A percentile compares a stretch with the other conserved stretches of the same genome.
Evolutionary conservation across 2,797 vertebrate species (phyloP).

Genomic region (Onychomys torridus): DNA sequence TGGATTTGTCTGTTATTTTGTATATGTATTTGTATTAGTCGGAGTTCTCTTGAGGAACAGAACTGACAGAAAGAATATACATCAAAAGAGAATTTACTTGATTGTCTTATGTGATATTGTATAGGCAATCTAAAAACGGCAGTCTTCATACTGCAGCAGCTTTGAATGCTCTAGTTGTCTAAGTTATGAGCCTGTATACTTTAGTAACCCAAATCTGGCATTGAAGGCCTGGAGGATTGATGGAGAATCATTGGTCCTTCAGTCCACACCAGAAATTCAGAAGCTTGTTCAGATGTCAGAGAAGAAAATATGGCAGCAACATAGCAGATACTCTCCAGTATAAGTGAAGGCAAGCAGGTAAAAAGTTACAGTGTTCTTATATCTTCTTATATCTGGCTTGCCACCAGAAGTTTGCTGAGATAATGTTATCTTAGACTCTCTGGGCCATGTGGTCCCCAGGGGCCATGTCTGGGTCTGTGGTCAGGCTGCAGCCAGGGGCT

Average conservation of each 20-base stretch:
- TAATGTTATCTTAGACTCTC: slow-evolving; percentile 11
- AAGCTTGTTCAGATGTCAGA: background rate
- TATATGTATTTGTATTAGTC: background rate
- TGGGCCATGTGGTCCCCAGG: no score
- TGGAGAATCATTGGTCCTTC: background rate
- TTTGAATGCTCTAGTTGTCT: background rate
- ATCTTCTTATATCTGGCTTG: background rate
- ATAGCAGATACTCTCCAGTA: background rate
- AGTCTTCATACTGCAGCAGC: background rate
- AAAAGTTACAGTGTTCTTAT: background rate
- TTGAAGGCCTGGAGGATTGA: background rate
- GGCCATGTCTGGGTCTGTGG: no score
- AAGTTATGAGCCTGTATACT: background rate
- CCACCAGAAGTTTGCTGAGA: background rate
- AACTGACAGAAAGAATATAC: background rate
- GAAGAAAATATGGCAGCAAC: background rate
- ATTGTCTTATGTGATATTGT: background rate
- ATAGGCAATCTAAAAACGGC: background rate
- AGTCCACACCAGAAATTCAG: background rate
- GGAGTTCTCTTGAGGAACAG: background rate
- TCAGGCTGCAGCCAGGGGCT: no score
- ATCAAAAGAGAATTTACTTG: background rate
- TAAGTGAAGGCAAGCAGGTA: background rate
- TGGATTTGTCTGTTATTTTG: slow-evolving; percentile 57
- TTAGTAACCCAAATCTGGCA: background rate